These are phyloP conservation scores for Odontothrips loti DNA, from an alignment of 2,888 invertebrate species.

Conservation along the genomic window DNA sequence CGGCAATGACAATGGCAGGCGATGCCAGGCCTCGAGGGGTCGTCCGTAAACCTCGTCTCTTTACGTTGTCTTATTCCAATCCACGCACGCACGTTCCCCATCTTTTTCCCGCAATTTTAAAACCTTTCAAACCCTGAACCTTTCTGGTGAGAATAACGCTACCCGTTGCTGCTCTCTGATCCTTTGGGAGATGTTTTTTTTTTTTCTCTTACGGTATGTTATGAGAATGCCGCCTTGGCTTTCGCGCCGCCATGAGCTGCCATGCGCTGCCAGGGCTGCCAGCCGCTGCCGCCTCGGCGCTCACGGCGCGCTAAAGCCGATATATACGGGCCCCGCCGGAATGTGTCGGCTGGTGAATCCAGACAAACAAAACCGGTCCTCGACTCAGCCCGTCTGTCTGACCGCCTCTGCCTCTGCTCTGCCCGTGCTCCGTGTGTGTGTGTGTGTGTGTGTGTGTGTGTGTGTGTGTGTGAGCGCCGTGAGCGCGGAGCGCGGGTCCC, in stretches of 20 bases:
- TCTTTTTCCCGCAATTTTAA: too few relatives aligned
- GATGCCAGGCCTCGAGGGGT: too few relatives aligned
- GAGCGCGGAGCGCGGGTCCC: neutral
- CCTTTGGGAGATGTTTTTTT: too few relatives aligned
- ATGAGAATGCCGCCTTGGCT: neutral
- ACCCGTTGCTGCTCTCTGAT: too few relatives aligned
- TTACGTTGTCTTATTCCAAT: too few relatives aligned
- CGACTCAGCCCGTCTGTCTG: neutral
- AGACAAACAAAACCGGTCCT: conserved; percentile 24
- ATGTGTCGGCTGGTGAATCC: conserved; percentile 24
- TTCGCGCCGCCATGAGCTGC: neutral
- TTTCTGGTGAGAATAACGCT: too few relatives aligned
- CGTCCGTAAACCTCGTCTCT: too few relatives aligned
- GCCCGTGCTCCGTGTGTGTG: neutral
- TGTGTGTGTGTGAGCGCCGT: neutral
- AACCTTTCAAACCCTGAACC: too few relatives aligned
- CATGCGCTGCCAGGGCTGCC: neutral
- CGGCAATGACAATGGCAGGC: too few relatives aligned
- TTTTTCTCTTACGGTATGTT: too few relatives aligned
- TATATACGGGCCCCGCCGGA: neutral
- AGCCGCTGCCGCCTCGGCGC: neutral
- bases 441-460: conserved; percentile 16
- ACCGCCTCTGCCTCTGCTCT: neutral
- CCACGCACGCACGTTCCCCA: too few relatives aligned
- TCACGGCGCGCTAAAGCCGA: conserved; percentile 4